These are phyloP conservation scores for Scaptomyza reducta DNA, from an alignment of 2,888 invertebrate genomes.

Conservation along the genomic window DNA sequence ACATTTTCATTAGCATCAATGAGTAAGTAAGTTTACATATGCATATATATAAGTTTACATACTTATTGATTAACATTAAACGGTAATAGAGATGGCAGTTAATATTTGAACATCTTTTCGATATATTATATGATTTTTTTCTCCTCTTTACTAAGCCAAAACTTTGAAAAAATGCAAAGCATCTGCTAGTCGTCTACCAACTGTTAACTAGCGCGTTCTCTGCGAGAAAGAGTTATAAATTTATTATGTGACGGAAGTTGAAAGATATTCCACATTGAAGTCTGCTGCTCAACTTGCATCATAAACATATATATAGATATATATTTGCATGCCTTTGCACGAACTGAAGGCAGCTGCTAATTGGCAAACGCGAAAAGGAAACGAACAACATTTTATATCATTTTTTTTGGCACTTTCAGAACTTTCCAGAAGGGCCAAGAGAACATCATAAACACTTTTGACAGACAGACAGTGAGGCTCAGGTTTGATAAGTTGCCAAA, in stretches of 20 bases:
- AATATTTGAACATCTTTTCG: too few species aligned
- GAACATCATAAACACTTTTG: constrained; percentile 61
- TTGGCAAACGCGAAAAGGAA: constrained; percentile 45
- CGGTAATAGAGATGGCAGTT: too few species aligned
- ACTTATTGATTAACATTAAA: too few species aligned
- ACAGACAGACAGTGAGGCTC: constrained; percentile 68
- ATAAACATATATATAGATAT: constrained; percentile 12
- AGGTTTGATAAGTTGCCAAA: constrained; percentile 63
- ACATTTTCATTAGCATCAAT: too few species aligned
- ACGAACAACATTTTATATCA: constrained; percentile 35
- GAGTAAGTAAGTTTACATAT: too few species aligned
- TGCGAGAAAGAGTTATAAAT: constrained; percentile 66
- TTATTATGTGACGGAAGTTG: constrained; percentile 78
- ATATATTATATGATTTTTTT: too few species aligned
- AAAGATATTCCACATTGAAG: constrained; percentile 20
- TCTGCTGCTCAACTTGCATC: constrained; percentile 13
- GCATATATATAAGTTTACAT: too few species aligned
- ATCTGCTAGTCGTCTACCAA: background rate
- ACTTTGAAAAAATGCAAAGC: too few species aligned
- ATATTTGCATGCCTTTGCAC: constrained; percentile 45
- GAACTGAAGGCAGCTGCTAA: constrained; percentile 55
- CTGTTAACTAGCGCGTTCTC: background rate
- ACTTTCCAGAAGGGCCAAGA: constrained; percentile 45
- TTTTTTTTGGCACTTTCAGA: constrained; percentile 25
- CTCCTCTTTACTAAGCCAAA: too few species aligned